Evolutionary conservation across 1,140 invertebrate species (phyloP).

Genomic region (Anastrepha ludens): DNA sequence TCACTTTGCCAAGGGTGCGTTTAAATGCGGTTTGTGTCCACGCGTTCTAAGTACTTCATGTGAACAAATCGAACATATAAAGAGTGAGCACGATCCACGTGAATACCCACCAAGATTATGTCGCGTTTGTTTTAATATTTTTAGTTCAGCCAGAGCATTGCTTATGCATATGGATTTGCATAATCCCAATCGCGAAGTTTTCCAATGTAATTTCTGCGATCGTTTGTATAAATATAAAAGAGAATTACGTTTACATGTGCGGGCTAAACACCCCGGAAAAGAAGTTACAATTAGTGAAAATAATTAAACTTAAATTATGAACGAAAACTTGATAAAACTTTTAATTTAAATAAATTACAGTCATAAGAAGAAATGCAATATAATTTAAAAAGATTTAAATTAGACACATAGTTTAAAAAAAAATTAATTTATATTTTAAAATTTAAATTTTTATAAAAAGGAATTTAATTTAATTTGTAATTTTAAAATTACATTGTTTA

Average conservation of each 20-base stretch:
- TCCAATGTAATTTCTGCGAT: not conserved
- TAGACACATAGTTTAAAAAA: too few relatives aligned
- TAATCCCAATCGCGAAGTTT: not conserved
- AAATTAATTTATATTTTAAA: too few relatives aligned
- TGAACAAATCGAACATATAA: slow-evolving; percentile 14
- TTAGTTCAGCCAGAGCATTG: not conserved
- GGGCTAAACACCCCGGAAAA: not conserved
- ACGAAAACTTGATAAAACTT: too few relatives aligned
- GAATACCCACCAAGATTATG: slow-evolving; percentile 25
- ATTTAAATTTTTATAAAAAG: too few relatives aligned
- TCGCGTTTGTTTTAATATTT: slow-evolving; percentile 26
- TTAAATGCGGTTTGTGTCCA: not conserved
- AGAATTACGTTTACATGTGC: slow-evolving; percentile 20
- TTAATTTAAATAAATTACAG: too few relatives aligned
- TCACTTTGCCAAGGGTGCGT: slow-evolving; percentile 18
- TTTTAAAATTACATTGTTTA: too few relatives aligned
- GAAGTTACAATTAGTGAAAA: not conserved
- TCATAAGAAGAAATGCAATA: too few relatives aligned
- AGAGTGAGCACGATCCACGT: not conserved
- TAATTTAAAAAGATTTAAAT: too few relatives aligned
- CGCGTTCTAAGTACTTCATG: slow-evolving; percentile 4
- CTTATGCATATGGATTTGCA: slow-evolving; percentile 9
- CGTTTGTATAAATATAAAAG: slow-evolving; percentile 5
- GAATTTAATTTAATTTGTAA: too few relatives aligned
- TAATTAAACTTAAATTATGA: too few relatives aligned